Base-by-base conservation (phyloP, 2,888 invertebrate species). In the Byasa hedistus region DNA sequence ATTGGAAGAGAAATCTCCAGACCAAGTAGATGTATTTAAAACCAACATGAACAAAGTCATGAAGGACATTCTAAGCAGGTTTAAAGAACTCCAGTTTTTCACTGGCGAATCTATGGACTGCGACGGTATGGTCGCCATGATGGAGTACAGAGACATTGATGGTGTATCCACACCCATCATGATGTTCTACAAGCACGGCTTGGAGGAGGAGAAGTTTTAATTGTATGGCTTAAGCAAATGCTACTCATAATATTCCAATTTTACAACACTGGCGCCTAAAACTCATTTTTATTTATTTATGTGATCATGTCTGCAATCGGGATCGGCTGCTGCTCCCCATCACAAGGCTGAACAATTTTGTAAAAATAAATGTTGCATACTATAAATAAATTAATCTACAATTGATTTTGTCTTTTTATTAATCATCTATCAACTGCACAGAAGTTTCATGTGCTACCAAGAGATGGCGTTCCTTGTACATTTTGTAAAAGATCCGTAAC, bases 101-200 rank as follows among this genome's bases (percentile, higher is more conserved):
- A 95, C 95, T 71, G 98, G 98, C 27, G 98, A 98, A 91, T 96
- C 96, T 19, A 97, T 97, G 97, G 98, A 97, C 79, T 95, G 96
- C 70, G 98, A 98, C 74, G 98, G 97, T 74, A 95, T 97, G 95
- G 96, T 99, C n/a, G 97, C 95, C 69, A 93, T 99, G 84, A 94
- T 97, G 90, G 98, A 98, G 86, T 99, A 98, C 89, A 95, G 98
- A 84, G 98, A 98, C 70, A 95, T 97, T 69, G 94, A 97, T 75
- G 97, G 96, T 61, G 93, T 94, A 4, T 95, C 95, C 73, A 93
- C 95, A 62, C 98, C 99, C 61, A 95, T 98, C 75, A 93, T 99
- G 85, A 97, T 98, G 96, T 98, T 98, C 92, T 98, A 98, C 92
- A 98, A 98, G 91, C 98, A 98, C 79, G 99, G 98, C 71, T 94